A percentile compares a stretch with the other conserved stretches of the same genome.
Evolutionary conservation across 1,140 invertebrate species (phyloP).

Genomic region (Ostrea edulis): DNA sequence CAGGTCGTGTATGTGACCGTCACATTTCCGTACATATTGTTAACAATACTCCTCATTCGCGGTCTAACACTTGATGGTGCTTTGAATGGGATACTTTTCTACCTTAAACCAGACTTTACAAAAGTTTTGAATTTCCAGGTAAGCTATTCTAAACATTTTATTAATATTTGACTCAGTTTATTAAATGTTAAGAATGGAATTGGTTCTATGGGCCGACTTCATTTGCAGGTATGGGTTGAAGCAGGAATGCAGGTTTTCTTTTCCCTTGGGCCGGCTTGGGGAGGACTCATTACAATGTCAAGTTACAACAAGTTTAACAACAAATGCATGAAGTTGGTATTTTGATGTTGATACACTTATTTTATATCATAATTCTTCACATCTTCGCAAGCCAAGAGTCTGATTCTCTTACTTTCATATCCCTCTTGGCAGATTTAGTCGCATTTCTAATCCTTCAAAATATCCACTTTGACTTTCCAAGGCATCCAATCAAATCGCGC

Average conservation of each 20-base stretch:
- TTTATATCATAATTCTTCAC: not conserved
- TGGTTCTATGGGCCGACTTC: not conserved
- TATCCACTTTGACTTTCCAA: too few relatives aligned
- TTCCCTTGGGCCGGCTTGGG: constrained; percentile 93
- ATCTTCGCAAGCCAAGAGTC: too few relatives aligned
- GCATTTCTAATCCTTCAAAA: too few relatives aligned
- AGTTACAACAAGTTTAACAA: constrained; percentile 93
- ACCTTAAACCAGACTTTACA: constrained; percentile 86
- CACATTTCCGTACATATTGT: constrained; percentile 78
- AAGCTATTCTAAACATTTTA: not conserved
- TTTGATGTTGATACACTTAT: not conserved
- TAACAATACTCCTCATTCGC: constrained; percentile 77
- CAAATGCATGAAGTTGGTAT: constrained; percentile 83
- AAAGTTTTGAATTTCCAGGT: constrained; percentile 31
- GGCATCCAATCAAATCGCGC: too few relatives aligned
- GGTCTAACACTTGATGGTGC: constrained; percentile 78
- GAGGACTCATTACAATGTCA: constrained; percentile 91
- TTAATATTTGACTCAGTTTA: not conserved
- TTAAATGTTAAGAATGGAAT: not conserved
- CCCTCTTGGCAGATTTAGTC: too few relatives aligned
- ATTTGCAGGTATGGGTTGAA: constrained; percentile 90
- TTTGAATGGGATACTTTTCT: constrained; percentile 82
- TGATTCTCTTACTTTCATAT: too few relatives aligned
- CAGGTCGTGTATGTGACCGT: constrained; percentile 76
- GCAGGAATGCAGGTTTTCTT: constrained; percentile 92